Evolutionary conservation across 1,140 invertebrate genomes (phyloP).

Genomic region (Drosophila seguyi): DNA sequence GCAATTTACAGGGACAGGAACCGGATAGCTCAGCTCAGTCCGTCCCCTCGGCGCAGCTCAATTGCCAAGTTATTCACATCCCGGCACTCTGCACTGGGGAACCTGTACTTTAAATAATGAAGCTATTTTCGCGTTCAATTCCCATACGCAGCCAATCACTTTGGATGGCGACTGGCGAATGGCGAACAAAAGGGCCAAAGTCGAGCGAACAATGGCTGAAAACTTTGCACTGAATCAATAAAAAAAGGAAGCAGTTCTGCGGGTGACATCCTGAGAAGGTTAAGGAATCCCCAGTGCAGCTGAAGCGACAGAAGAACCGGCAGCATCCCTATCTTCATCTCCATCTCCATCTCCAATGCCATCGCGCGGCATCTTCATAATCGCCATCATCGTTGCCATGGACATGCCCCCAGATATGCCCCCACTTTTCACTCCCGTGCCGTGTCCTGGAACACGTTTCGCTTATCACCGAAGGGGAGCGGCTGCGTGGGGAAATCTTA

Average conservation of each 20-base stretch:
- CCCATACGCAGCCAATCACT: constrained; percentile 80
- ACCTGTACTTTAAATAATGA: constrained; percentile 79
- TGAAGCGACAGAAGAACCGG: constrained; percentile 14
- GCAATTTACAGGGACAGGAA: constrained; percentile 54
- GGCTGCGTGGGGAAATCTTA: constrained; percentile 47
- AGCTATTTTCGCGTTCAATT: constrained; percentile 82
- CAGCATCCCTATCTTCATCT: constrained; percentile 39
- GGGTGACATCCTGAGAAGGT: constrained; percentile 28
- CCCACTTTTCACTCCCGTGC: constrained; percentile 32
- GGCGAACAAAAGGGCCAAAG: constrained; percentile 60
- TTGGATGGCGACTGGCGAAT: constrained; percentile 31
- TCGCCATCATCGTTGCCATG: constrained; percentile 70
- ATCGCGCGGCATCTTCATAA: constrained; percentile 66
- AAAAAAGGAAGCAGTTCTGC: constrained; percentile 13
- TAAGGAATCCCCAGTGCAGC: constrained; percentile 42
- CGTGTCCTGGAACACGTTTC: constrained; percentile 73
- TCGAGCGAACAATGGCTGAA: constrained; percentile 51
- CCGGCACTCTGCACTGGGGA: constrained; percentile 54
- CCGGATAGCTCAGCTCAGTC: constrained; percentile 11
- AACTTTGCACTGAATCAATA: constrained; percentile 62
- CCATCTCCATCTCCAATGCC: constrained; percentile 12
- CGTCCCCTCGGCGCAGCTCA: constrained; percentile 56
- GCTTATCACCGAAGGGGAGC: constrained; percentile 41
- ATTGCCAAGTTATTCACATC: constrained; percentile 56
- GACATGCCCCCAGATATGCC: constrained; percentile 36